Conservation (phyloP, 2,888 invertebrate species). For the Xanthostigma xanthostigma region DNA sequence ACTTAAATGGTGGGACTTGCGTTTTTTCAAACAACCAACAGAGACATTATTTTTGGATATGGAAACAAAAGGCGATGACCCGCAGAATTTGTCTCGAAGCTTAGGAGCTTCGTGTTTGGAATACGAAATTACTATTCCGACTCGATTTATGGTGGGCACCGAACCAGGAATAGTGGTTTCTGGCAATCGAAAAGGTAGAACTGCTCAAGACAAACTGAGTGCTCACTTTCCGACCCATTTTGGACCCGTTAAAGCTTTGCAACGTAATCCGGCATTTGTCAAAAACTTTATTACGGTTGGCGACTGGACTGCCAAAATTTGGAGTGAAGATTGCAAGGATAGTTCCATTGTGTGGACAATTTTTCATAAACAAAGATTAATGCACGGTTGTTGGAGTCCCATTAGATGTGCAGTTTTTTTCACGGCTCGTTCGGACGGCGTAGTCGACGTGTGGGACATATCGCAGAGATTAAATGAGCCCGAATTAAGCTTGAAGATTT, state of each 20-base stretch:
- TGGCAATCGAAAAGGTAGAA: constrained; percentile 57
- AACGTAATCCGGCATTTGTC: constrained; percentile 84
- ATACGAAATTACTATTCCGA: constrained; percentile 72
- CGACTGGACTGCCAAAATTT: constrained; percentile 87
- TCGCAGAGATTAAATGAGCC: constrained; percentile 71
- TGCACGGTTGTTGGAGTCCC: constrained; percentile 80
- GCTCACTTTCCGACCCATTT: constrained; percentile 56
- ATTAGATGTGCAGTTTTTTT: constrained; percentile 74
- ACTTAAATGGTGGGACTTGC: constrained; percentile 46
- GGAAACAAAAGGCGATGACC: constrained; percentile 43
- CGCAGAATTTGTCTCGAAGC: constrained; percentile 44
- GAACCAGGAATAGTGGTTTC: constrained; percentile 51
- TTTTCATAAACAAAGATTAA: constrained; percentile 52
- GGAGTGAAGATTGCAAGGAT: constrained; percentile 92
- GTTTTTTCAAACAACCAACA: constrained; percentile 46
- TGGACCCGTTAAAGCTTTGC: constrained; percentile 81
- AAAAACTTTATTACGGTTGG: constrained; percentile 92
- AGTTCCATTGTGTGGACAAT: constrained; percentile 88
- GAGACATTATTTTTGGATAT: constrained; percentile 58
- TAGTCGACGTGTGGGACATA: constrained; percentile 82
- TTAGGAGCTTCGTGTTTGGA: constrained; percentile 62
- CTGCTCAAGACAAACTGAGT: constrained; percentile 61
- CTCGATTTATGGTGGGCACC: constrained; percentile 63
- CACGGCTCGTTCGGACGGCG: constrained; percentile 73
- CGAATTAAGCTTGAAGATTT: constrained; percentile 53